Percentiles rank a stretch among this genome's conserved stretches.
Conservation (phyloP, 1,140 invertebrate species). For the Pomacea maculata region DNA sequence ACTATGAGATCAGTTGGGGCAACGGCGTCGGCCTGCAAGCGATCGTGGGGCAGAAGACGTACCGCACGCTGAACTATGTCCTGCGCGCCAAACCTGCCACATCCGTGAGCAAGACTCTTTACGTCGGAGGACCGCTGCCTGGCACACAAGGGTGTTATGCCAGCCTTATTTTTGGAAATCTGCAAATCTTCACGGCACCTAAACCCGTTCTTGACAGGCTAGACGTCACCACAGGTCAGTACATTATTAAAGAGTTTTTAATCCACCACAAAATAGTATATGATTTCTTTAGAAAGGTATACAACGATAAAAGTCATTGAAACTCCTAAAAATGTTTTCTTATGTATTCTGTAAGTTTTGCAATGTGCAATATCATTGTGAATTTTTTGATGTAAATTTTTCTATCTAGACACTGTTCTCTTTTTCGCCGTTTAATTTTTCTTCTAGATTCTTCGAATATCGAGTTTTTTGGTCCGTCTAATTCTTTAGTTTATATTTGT, state of each 20-base stretch:
- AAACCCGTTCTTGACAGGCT: conserved; percentile 34
- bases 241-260: not conserved
- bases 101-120: not conserved
- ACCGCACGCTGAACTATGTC: conserved; percentile 1
- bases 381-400: too few relatives aligned
- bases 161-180: conserved; percentile 25
- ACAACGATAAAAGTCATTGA: not conserved
- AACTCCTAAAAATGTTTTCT: not conserved
- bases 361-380: too few relatives aligned
- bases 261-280: not conserved
- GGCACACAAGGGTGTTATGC: conserved; percentile 22
- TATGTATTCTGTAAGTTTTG: not conserved
- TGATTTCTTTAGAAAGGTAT: not conserved
- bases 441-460: too few relatives aligned
- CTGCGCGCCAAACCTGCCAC: conserved; percentile 1
- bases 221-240: conserved; percentile 40
- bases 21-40: conserved; percentile 26
- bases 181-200: conserved; percentile 37
- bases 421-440: too few relatives aligned
- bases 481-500: too few relatives aligned
- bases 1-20: conserved; percentile 38
- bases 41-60: conserved; percentile 18
- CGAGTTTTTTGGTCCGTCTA: too few relatives aligned
- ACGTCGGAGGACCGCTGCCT: conserved; percentile 32
- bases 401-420: too few relatives aligned